Evolutionary conservation across 2,888 invertebrate genomes (phyloP), one percentile per base, ranked within the genome.

Genomic region (Tachystola acroxantha): DNA sequence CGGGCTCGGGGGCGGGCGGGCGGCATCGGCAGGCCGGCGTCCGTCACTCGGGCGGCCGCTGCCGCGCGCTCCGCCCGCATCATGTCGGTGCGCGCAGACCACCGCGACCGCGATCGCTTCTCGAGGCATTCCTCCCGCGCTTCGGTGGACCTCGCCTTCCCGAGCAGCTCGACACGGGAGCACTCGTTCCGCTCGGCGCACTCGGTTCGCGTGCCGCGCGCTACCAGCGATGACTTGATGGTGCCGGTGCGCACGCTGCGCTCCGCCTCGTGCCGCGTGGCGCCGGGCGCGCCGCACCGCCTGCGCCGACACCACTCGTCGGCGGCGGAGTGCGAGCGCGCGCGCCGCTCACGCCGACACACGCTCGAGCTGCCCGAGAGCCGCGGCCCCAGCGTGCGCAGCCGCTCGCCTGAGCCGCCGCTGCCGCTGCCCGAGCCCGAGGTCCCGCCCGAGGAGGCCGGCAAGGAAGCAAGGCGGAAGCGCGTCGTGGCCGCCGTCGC

Each of bases 401-500:
- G 81, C 64, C 63, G 84, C 3, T 80, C 82, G 1, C 84, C 85
- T 30, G 82, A 84, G 69, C 80, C 81, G 20, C 67, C 67, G 24
- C 73, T 54, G 24, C 72, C 62, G 26, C 77, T 71, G 7, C 70
- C 77, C 13, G 79, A 79, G 64, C 80, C 79, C 13, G 79, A 82
- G 47, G 57, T 64, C 34, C 74, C 84, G 45, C 88, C 89, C 38
- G 82, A 88, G 46, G 89, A 89, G 43, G 88, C 88, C 44, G 88
- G 90, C 50, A 91, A 91, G 59, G 91, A 91, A 55, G 89, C 91
- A 32, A 88, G 92, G 43, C 88, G 93, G 45, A 90, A 91, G 40
- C 89, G 90, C 50, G 91, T 93, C 51, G 92, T 92, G 34, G 91
- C 91, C 58, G 89, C 92, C 55, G 90, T 94, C 41, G 89, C 93